A percentile compares a stretch with the other conserved stretches of the same genome.
These are phyloP conservation scores for Apamea epomidion DNA, from an alignment of 2,888 invertebrate genomes.

Conservation along the genomic window DNA sequence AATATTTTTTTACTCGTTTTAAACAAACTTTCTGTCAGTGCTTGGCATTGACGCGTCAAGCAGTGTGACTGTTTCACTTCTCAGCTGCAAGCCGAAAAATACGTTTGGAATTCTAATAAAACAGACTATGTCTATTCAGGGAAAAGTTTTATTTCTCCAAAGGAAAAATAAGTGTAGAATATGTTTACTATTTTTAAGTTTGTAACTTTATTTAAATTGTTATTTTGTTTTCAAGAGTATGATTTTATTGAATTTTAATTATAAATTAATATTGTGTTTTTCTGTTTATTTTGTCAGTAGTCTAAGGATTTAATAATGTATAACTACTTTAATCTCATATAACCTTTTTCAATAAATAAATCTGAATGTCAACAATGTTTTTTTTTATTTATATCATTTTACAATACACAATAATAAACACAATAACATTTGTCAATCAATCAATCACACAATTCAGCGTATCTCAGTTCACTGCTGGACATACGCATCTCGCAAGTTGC, in stretches of 20 bases:
- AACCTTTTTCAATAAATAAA: slow-evolving; percentile 8
- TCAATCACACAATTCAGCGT: neutral
- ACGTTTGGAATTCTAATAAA: neutral
- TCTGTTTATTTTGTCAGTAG: neutral
- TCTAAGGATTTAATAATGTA: neutral
- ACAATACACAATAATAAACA: neutral
- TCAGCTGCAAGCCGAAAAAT: slow-evolving; percentile 9
- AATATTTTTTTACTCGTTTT: neutral
- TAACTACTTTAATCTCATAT: neutral
- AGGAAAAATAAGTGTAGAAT: neutral
- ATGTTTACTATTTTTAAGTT: neutral
- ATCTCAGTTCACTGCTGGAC: no score
- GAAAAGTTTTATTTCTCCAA: neutral
- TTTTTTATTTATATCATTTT: neutral
- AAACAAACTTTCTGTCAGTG: slow-evolving; percentile 6
- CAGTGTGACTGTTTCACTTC: neutral
- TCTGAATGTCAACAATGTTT: neutral
- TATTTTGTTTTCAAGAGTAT: neutral
- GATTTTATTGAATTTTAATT: neutral
- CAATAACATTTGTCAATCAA: neutral
- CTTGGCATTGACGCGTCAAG: slow-evolving; percentile 13
- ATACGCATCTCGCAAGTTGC: no score
- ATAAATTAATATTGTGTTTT: neutral
- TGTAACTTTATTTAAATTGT: no score
- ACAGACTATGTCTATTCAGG: neutral